Evolutionary conservation across 2,888 invertebrate species (phyloP), one percentile per base, ranked within the genome.

Genomic region (Hirtodrosophila trivittata): DNA sequence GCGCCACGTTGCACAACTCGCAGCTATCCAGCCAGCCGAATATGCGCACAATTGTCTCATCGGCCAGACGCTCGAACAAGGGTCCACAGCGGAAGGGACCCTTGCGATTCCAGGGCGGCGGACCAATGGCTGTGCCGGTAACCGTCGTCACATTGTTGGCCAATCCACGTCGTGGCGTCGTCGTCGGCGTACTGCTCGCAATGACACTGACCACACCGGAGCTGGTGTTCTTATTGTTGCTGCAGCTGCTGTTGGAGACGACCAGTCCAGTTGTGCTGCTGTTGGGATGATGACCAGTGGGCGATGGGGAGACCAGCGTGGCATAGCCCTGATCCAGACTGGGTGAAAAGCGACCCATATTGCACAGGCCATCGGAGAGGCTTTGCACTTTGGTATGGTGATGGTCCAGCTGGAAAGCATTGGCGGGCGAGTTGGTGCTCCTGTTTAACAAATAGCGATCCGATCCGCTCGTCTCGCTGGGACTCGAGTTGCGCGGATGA

Each of bases 311-410:
- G 0, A 95, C 94, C 56, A 96, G 91, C 5, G 96, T 96, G 80
- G 95, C 95, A 91, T 96, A 96, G 1, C 96, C 96, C 89, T 96
- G 95, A 90, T 96, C 96, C 33, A 95, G 91, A 84, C 93, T 94
- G 35, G 95, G 94, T 85, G 93, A 93, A 67, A 92, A 92, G 72
- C 93, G 91, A 10, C 90, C 91, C 58, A 91, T 77, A 67, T 89
- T 89, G 57, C 91, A 89, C 9, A 90, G 75, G 12, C 91, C 90
- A 45, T 91, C 91, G 25, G 90, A 86, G 13, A 90, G 86, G 66
- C 89, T 89, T 85, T 90, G 90, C 71, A 89, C 89, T 78, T 90
- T 90, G 72, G 88, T 85, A 65, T 89, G 90, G 66, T 89, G 89
- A 58, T 88, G 89, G 60, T 90, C 89, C 67, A 89, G 73, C 30